Base-by-base conservation (phyloP, 2,888 invertebrate species). In the Phasia obesa region DNA sequence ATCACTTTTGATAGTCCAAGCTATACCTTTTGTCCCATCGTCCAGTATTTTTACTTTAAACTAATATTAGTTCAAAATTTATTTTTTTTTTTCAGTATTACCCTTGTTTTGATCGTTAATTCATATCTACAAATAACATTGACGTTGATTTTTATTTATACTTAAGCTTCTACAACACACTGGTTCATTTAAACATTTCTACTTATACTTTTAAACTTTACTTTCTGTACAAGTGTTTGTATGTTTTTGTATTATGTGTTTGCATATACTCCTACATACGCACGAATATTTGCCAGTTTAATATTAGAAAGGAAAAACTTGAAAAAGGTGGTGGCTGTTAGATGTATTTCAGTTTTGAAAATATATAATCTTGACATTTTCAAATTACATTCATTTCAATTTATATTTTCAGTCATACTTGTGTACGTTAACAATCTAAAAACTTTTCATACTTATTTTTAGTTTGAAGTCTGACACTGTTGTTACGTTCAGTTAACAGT, bases 271-370 rank as follows among this genome's bases (percentile, higher is more conserved):
- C 11, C 2, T 17, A 5, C 7, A 9, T 47, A 17, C 13, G 15
- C 21, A 21, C 13, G n/a, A n/a, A n/a, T 35, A 6, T 51, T 5
- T 19, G 35, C 19, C 2, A 9, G 38, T 23, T 9, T 64, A 4
- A 71, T 44, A n/a, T 70, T 57, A 49, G 35, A 7, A 42, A 11
- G 3, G 38, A 65, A 78, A 70, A 76, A 83, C 79, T 79, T 71
- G 71, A 76, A 79, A 83, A 83, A 71, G 83, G 83, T 79, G 76
- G 83, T 76, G 55, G 75, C 67, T 60, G 59, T 60, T 67, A 21
- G 11, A 44, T 55, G 25, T 77, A 55, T 44, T 55, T 62, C 2
- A 1, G 13, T 57, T 71, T 23, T 19, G 7, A 25, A 53, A 42
- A 57, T 25, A 47, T 44, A 47, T 55, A 62, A 60, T 44, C 53